Conservation (phyloP, 1,140 invertebrate species). For the Liolophura sinensis region DNA sequence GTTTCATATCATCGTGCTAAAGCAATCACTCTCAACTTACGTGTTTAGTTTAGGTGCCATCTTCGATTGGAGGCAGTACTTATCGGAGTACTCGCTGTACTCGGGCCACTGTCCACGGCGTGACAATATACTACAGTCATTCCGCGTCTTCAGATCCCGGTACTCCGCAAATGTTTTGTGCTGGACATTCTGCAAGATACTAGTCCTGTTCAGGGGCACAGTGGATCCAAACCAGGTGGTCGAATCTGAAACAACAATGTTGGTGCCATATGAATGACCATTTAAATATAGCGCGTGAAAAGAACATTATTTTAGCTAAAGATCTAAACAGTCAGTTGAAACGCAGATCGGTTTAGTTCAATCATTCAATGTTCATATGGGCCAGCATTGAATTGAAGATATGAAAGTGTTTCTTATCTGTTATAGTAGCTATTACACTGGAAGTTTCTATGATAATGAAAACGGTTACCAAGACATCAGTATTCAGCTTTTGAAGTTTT, state of each 20-base stretch:
- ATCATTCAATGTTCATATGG: too few species aligned
- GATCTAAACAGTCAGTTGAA: too few species aligned
- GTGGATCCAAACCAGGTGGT: constrained; percentile 54
- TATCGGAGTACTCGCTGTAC: constrained; percentile 52
- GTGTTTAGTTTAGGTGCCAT: constrained; percentile 28
- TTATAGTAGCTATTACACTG: too few species aligned
- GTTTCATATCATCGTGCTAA: too few species aligned
- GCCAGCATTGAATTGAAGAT: too few species aligned
- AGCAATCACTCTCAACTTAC: constrained; percentile 29
- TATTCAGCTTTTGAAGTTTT: too few species aligned
- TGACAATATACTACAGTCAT: constrained; percentile 22
- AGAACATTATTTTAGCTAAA: background rate
- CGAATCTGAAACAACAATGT: constrained; percentile 34
- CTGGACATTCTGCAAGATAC: constrained; percentile 41
- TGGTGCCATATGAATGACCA: too few species aligned
- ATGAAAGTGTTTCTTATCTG: too few species aligned
- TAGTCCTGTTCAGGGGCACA: constrained; percentile 45
- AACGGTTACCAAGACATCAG: too few species aligned
- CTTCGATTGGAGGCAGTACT: constrained; percentile 33
- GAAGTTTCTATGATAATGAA: too few species aligned
- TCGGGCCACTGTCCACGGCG: constrained; percentile 41
- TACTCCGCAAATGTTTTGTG: constrained; percentile 49
- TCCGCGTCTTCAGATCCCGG: constrained; percentile 20
- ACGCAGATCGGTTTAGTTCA: too few species aligned
- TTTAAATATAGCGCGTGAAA: background rate